Base-by-base conservation (phyloP, 2,797 vertebrate genomes). In the Petrocephalus schoutedeni region DNA sequence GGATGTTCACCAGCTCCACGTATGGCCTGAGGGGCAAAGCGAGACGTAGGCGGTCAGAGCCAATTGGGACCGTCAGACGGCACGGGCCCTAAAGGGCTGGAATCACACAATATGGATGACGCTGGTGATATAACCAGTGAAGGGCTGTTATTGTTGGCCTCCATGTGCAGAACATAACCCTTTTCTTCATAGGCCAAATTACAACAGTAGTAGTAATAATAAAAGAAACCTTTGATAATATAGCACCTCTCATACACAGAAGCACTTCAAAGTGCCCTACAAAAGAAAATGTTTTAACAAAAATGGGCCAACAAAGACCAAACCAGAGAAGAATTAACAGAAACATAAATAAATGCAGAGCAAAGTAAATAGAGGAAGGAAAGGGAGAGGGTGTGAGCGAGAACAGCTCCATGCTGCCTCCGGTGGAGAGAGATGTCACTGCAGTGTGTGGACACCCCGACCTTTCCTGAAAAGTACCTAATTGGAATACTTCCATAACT, bases 1-100 rank as follows among this genome's bases (percentile, higher is more conserved):
- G 93, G 91, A 98, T 97, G 91, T 99, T 99, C 93, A 99, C 98
- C 74, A 99, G 95, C 94, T 99, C 98, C 91, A 99, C 97, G 12
- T 98, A 99, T 0, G 98, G 98, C 90, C 98, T 99, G 87, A 6
- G 87, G 59, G 90, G 87, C 90, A 87, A 87, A 71, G 49, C 49
- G 58, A 83, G 93, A 74, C n/a, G 41, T 49, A 92, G 84, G 89
- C n/a, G 59, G 49, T 88, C 90, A 89, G 90, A 61, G 16, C 12
- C 2, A 12, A 6, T 71, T 28, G 6, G 64, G 64, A 28, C 28
- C 10, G 12, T 88, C 49, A 16, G n/a, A 56, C 23, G 6, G 21
- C 10, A n/a, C 58, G 0, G 49, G 49, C 64, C 59, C 53, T 16
- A 14, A 56, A 36, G 36, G 71, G 41, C 71, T 45, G 41, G 19